phyloP scores from a whole-genome alignment of 2,888 invertebrate genomes.

The Xylota sylvarum region DNA sequence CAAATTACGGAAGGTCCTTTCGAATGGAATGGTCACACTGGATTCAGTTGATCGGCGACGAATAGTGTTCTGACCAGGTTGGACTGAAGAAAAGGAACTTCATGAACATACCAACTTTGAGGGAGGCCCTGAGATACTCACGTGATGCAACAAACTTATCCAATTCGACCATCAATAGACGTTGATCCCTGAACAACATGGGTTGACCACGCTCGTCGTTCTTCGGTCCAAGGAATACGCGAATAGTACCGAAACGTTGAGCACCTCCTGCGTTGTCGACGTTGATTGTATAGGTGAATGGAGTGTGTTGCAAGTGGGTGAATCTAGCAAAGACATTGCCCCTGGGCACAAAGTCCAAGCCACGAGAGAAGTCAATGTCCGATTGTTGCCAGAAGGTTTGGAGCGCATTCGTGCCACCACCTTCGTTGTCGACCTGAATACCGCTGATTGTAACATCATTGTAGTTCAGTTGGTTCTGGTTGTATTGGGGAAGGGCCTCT shows the following conservation, averaged over 20 bases:
- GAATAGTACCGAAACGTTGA: slow-evolving; percentile 86
- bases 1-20: slow-evolving; percentile 90
- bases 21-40: slow-evolving; percentile 92
- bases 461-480: slow-evolving; percentile 76
- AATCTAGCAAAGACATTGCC: slow-evolving; percentile 88
- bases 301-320: slow-evolving; percentile 90
- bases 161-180: slow-evolving; percentile 87
- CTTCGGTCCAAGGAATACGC: slow-evolving; percentile 88
- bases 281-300: slow-evolving; percentile 88
- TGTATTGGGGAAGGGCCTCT: slow-evolving; percentile 88
- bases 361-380: slow-evolving; percentile 90
- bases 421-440: slow-evolving; percentile 85
- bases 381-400: slow-evolving; percentile 91
- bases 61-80: slow-evolving; percentile 88
- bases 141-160: slow-evolving; percentile 87
- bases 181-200: slow-evolving; percentile 86
- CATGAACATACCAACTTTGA: neutral
- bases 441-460: slow-evolving; percentile 86
- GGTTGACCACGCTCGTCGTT: slow-evolving; percentile 87
- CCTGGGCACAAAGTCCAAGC: slow-evolving; percentile 91
- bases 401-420: slow-evolving; percentile 86
- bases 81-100: slow-evolving; percentile 85
- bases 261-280: slow-evolving; percentile 86
- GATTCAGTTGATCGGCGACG: slow-evolving; percentile 88
- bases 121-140: slow-evolving; percentile 82